Percentiles rank a stretch among this genome's conserved stretches.
Conservation (phyloP, 1,140 invertebrate genomes). For the Euwallacea fornicatus region DNA sequence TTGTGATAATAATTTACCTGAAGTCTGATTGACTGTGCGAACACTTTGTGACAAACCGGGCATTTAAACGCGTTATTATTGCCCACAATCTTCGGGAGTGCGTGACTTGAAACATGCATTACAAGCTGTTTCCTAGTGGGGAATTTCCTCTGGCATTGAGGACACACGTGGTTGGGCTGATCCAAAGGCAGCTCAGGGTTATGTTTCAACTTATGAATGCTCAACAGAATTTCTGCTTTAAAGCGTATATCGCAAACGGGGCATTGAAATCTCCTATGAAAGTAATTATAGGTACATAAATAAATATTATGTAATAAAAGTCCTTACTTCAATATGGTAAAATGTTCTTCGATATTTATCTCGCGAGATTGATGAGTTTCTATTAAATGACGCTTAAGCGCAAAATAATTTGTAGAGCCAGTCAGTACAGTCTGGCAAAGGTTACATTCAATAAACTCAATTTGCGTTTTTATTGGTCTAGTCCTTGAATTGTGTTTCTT, state of each 20-base stretch:
- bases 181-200: conserved; percentile 40
- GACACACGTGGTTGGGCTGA: conserved; percentile 44
- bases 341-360: conserved; percentile 41
- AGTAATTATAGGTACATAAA: not conserved
- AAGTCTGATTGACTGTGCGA: conserved; percentile 65
- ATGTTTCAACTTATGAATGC: conserved; percentile 44
- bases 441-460: conserved; percentile 43
- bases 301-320: not conserved
- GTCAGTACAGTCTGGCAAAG: conserved; percentile 43
- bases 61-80: conserved; percentile 55
- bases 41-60: conserved; percentile 67
- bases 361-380: conserved; percentile 36
- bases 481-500: conserved; percentile 24
- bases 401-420: conserved; percentile 33
- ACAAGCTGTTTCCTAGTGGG: conserved; percentile 44
- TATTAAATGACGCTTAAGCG: conserved; percentile 42
- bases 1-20: conserved; percentile 44
- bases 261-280: conserved; percentile 44
- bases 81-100: conserved; percentile 31
- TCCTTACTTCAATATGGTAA: conserved; percentile 42
- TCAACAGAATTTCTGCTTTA: conserved; percentile 41
- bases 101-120: conserved; percentile 41
- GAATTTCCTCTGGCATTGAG: conserved; percentile 44
- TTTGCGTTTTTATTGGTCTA: conserved; percentile 32
- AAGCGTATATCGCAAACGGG: conserved; percentile 39